A percentile compares a stretch with the other conserved stretches of the same genome.
Evolutionary conservation across 2,113 vertebrate genomes (phyloP).

Genomic region (Pseudolaguvia tuberculata): DNA sequence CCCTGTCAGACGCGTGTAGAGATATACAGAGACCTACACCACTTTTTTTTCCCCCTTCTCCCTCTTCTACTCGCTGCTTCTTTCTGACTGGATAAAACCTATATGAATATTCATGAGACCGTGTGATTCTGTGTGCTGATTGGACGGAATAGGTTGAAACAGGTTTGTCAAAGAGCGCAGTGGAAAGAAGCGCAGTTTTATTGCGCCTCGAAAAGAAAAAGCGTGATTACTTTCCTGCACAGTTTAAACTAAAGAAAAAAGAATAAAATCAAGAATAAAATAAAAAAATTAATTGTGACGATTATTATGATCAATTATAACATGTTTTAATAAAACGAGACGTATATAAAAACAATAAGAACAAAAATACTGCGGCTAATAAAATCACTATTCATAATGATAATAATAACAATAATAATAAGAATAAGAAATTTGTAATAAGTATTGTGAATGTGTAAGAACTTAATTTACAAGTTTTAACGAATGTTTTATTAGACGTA

Average conservation of each 20-base stretch:
- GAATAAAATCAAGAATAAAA: background rate
- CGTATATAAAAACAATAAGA: too few relatives aligned
- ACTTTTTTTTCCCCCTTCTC: background rate
- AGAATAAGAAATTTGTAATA: background rate
- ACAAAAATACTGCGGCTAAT: too few relatives aligned
- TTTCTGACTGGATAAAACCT: conserved; percentile 54
- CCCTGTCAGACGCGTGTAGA: background rate
- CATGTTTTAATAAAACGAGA: too few relatives aligned
- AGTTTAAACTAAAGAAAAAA: background rate
- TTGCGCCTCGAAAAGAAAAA: background rate
- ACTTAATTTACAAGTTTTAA: background rate
- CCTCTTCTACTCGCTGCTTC: conserved; percentile 4
- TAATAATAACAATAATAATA: background rate
- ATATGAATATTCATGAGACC: conserved; percentile 52
- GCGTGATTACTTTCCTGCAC: too few relatives aligned
- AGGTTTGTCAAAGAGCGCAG: too few relatives aligned
- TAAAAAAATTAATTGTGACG: background rate
- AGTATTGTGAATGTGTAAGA: background rate
- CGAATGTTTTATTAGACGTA: background rate
- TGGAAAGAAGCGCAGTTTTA: background rate
- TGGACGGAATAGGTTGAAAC: conserved; percentile 40
- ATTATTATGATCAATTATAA: background rate
- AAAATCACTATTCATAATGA: background rate
- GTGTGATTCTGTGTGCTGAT: conserved; percentile 49
- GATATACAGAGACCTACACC: too few relatives aligned